Evolutionary conservation across 2,797 vertebrate species (phyloP), one percentile per base, ranked within the genome.

Genomic region (Prunella strophiata): DNA sequence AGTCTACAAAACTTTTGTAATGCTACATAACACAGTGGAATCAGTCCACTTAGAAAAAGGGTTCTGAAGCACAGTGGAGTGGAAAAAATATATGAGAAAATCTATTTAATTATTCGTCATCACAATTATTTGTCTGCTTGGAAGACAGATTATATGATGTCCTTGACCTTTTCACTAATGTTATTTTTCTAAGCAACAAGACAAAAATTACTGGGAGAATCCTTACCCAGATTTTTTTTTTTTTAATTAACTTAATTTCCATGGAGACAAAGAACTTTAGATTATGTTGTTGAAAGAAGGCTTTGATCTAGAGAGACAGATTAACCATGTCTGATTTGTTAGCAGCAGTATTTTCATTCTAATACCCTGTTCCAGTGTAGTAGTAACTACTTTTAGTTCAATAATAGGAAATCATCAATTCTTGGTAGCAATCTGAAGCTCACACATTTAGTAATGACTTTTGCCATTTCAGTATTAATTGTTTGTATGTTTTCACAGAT

Each of bases 271-370:
- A 58, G 45, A 47, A 87, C 12, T 87, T 94, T 55, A 74, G 40
- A 57, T 93, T 51, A 67, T 59, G 47, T 42, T 95, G 25, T 76
- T 95, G 80, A 94, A 82, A 94, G 67, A 79, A 63, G 34, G 26
- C 27, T 91, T 92, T 85, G 23, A 57, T 83, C 74, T 43, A 76
- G 29, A 91, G 79, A 68, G 80, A 34, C 70, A 66, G 48, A 85
- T 96, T 93, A 95, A 79, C 91, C 89, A 70, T 88, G 20, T 81
- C 36, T 61, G 4, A 93, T 88, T 96, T 67, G 88, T 84, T 68
- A 93, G 29, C 62, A 88, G 48, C 32, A 81, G 11, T 63, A 82
- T 84, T 89, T 93, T 71, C 73, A 79, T 94, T 88, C 77, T 72
- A 52, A 47, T 73, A 48, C 47, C 15, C 38, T 81, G 57, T 34